Evolutionary conservation across 2,113 vertebrate genomes (phyloP).

Genomic region (Labeo rohita): DNA sequence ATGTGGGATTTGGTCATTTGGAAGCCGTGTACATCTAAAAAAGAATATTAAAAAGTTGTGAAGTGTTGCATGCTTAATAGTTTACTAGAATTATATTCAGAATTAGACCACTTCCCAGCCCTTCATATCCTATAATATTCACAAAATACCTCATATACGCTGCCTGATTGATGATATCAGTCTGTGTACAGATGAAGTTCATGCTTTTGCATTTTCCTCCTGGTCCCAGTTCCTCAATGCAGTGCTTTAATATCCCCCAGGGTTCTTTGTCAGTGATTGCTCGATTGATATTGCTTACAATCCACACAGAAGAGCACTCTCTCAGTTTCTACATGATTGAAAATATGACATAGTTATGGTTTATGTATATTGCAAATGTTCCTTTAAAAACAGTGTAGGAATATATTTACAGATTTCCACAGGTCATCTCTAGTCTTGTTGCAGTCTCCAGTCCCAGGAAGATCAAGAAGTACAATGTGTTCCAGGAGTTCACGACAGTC

Average conservation of each 20-base stretch:
- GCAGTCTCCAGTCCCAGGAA: slow-evolving; percentile 14
- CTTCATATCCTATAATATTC: not conserved
- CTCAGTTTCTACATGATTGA: not conserved
- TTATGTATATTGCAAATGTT: not conserved
- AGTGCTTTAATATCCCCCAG: not conserved
- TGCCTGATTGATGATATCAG: not conserved
- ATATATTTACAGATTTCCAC: slow-evolving; percentile 15
- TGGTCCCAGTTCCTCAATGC: slow-evolving; percentile 13
- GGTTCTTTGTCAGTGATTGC: not conserved
- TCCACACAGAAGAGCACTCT: slow-evolving; percentile 22
- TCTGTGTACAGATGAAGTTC: not conserved
- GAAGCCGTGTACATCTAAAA: not conserved
- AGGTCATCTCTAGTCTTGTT: not conserved
- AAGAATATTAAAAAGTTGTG: not conserved
- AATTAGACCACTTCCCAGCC: too few relatives aligned
- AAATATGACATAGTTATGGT: not conserved
- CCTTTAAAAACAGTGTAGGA: not conserved
- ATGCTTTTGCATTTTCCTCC: slow-evolving; percentile 23
- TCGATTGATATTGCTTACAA: not conserved
- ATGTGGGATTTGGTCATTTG: not conserved
- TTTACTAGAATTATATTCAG: not conserved
- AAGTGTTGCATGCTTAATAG: not conserved
- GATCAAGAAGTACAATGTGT: not conserved
- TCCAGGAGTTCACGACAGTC: not conserved
- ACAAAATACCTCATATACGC: not conserved